Evolutionary conservation across 2,797 vertebrate genomes (phyloP).

Genomic region (Sebastiscus tertius): DNA sequence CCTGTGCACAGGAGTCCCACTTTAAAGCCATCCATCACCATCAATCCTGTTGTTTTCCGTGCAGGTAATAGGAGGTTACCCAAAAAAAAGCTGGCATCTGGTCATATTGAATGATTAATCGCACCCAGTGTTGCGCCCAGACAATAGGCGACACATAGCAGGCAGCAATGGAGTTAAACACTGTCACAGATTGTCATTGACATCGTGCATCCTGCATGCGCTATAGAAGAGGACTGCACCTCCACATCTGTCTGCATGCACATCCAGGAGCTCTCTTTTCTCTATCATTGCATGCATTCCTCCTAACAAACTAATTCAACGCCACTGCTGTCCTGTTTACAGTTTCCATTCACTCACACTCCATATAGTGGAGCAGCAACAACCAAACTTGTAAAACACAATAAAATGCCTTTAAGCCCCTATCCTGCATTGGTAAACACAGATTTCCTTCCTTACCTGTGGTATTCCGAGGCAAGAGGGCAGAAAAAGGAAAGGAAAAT

Average conservation of each 20-base stretch:
- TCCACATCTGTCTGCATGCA: slow-evolving; percentile 1
- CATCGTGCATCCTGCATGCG: slow-evolving; percentile 49
- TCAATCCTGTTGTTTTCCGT: slow-evolving; percentile 32
- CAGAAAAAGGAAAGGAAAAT: slow-evolving; percentile 32
- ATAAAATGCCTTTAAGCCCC: neutral
- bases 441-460: slow-evolving; percentile 73
- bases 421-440: neutral
- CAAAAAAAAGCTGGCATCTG: slow-evolving; percentile 31
- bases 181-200: slow-evolving; percentile 56
- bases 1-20: slow-evolving; percentile 34
- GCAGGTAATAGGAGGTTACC: slow-evolving; percentile 15
- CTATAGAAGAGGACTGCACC: slow-evolving; percentile 32
- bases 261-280: neutral
- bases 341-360: slow-evolving; percentile 19
- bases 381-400: slow-evolving; percentile 47
- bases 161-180: slow-evolving; percentile 50
- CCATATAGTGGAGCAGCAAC: slow-evolving; percentile 17
- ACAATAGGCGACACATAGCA: slow-evolving; percentile 31
- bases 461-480: slow-evolving; percentile 63
- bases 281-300: slow-evolving; percentile 27
- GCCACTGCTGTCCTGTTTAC: slow-evolving; percentile 5
- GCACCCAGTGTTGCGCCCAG: slow-evolving; percentile 27
- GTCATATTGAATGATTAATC: slow-evolving; percentile 48
- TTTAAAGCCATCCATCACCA: slow-evolving; percentile 52
- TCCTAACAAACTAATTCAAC: slow-evolving; percentile 50